Percentiles rank a stretch among this genome's conserved stretches.
Evolutionary conservation across 2,888 invertebrate genomes (phyloP).

Genomic region (Tachina grossa): DNA sequence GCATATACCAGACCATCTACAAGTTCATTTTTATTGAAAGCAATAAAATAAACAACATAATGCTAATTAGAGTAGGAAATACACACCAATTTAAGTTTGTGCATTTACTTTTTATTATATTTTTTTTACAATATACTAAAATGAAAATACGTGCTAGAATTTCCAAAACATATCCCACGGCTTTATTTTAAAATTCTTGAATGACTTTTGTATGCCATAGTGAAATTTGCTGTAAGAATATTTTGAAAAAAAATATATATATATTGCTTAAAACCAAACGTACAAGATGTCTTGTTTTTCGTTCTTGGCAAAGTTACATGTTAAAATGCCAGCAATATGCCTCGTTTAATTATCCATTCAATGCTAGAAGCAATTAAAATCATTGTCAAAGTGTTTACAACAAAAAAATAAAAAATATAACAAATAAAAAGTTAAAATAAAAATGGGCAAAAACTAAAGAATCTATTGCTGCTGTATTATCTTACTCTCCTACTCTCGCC

Average conservation of each 20-base stretch:
- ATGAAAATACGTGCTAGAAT: constrained; percentile 31
- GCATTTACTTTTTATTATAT: background rate
- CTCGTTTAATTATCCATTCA: constrained; percentile 64
- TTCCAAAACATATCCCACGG: background rate
- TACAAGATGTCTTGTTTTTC: background rate
- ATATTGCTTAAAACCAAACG: background rate
- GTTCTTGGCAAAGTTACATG: constrained; percentile 21
- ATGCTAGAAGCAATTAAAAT: constrained; percentile 69
- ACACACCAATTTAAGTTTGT: constrained; percentile 11
- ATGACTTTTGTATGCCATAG: background rate
- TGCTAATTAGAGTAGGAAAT: constrained; percentile 6
- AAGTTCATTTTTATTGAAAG: constrained; percentile 27
- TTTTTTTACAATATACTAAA: background rate
- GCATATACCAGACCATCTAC: background rate
- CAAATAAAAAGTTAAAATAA: background rate
- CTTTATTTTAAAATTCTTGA: background rate
- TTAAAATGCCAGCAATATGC: constrained; percentile 66
- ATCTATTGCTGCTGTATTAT: constrained; percentile 1
- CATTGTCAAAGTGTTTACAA: constrained; percentile 58
- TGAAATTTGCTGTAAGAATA: background rate
- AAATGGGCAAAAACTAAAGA: background rate
- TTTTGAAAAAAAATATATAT: constrained; percentile 1
- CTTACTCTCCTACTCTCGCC: background rate
- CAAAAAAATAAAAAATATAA: background rate
- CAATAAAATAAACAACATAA: constrained; percentile 34